phyloP scores from a whole-genome alignment of 2,113 vertebrate species.

The Lates calcarifer region DNA sequence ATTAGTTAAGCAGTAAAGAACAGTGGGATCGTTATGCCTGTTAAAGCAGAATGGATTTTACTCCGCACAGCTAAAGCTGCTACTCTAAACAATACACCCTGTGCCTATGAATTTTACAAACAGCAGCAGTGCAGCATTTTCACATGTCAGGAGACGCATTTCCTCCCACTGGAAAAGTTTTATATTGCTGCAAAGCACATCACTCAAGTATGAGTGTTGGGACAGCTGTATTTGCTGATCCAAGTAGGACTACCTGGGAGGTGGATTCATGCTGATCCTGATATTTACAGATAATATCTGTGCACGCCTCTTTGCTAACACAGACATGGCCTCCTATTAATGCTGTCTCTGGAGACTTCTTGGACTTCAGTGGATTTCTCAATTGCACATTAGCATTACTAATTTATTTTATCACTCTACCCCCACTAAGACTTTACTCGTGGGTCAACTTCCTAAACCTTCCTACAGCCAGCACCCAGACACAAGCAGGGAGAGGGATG shows the following conservation, averaged over 20 bases:
- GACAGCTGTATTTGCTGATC: conserved; percentile 50
- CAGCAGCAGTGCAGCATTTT: conserved; percentile 52
- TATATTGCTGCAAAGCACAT: conserved; percentile 31
- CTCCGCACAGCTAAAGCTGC: conserved; percentile 1
- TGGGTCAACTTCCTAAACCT: conserved; percentile 1
- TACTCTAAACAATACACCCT: conserved; percentile 20
- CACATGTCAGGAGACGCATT: conserved; percentile 43
- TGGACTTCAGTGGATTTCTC: background rate
- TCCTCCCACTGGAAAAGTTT: conserved; percentile 37
- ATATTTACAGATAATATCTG: conserved; percentile 31
- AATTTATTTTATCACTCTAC: background rate
- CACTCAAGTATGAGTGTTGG: conserved; percentile 52
- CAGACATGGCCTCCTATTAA: conserved; percentile 15
- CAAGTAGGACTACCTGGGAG: conserved; percentile 27
- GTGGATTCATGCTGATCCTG: conserved; percentile 42
- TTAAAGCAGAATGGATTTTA: conserved; percentile 13
- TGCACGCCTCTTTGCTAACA: conserved; percentile 10
- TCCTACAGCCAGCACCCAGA: conserved; percentile 27
- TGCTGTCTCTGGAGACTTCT: conserved; percentile 26
- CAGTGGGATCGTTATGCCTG: conserved; percentile 8
- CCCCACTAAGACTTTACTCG: background rate
- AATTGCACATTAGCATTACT: conserved; percentile 9
- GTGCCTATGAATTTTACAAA: conserved; percentile 46
- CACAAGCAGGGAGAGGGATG: conserved; percentile 10
- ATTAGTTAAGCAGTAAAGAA: background rate